Conservation (phyloP, 2,113 vertebrate genomes). For the Tachysurus vachellii region DNA sequence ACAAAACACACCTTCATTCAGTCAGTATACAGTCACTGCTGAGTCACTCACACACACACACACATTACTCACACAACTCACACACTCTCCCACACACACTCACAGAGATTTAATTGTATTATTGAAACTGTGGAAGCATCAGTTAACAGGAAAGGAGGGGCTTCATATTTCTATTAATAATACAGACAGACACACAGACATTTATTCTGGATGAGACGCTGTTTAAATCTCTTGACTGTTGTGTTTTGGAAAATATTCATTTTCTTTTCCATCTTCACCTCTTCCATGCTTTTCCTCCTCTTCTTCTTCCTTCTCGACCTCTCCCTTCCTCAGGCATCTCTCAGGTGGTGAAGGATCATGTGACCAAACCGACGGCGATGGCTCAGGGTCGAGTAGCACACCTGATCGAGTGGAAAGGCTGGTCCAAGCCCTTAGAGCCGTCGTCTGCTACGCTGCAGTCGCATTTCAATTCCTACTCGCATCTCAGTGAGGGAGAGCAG, state of each 20-base stretch:
- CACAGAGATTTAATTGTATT: no score
- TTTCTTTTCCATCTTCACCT: background rate
- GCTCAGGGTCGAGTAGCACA: conserved; percentile 95
- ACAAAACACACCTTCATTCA: background rate
- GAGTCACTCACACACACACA: background rate
- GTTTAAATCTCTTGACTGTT: background rate
- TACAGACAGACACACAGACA: background rate
- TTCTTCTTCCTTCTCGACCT: background rate
- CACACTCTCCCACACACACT: no score
- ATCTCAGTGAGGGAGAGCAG: conserved; percentile 93
- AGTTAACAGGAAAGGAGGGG: background rate
- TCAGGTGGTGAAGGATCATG: conserved; percentile 95
- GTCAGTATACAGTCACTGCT: background rate
- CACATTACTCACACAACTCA: background rate
- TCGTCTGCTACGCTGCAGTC: conserved; percentile 78
- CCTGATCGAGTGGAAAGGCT: conserved; percentile 98
- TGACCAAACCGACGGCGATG: conserved; percentile 97
- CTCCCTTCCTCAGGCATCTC: conserved; percentile 81
- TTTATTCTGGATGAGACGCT: no score
- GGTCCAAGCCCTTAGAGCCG: conserved; percentile 87
- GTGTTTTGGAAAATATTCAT: background rate
- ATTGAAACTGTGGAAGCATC: background rate
- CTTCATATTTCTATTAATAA: background rate
- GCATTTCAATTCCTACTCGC: conserved; percentile 92
- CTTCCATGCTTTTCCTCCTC: background rate